Base-by-base conservation (phyloP, 2,888 invertebrate genomes). In the Spisula subtruncata region DNA sequence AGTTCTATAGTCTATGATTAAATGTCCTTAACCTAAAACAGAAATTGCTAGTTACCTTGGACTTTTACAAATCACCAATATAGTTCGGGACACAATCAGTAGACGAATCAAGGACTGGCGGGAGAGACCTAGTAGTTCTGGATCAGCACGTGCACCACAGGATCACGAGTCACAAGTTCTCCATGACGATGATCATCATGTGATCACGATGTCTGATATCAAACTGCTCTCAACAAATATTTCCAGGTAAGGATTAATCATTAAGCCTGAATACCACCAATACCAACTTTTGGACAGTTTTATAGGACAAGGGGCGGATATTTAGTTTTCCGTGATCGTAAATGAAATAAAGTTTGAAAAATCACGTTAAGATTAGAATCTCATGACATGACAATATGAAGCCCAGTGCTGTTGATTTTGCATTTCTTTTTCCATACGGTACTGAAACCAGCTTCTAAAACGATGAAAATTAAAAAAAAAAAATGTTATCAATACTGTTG, bases 1-100 rank as follows among this genome's bases (percentile, higher is more conserved):
- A n/a, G n/a, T n/a, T n/a, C n/a, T n/a, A n/a, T n/a, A n/a, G n/a
- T 16, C 51, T 16, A 10, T 51, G 14, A 16, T 81, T 46, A 25
- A 51, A 48, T 10, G 60, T 85, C 66, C 54, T 79, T 83, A 54
- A 48, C 81, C n/a, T 32, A 12, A 6, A 12, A 66, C 32, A 95
- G 94, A 95, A 90, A 94, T 95, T 46, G 92, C 94, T 71, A 95
- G 94, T 2, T 95, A 94, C 66, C 92, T 95, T 20, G 93, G 92
- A 51, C 88, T 95, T n/a, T 91, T 93, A 32, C 94, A 95, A 84
- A 94, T 95, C 14, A 93, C 94, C 20, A 91, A 89, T 46, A 88
- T 95, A 25, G 93, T 95, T 16, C 90, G 90, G 83, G 94, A 95
- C 35, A 94, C 92, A 29, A 92, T 95, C 29, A 92, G 89, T 18